Evolutionary conservation across 1,140 invertebrate species (phyloP), one percentile per base, ranked within the genome.

Genomic region (Rhyzopertha dominica): DNA sequence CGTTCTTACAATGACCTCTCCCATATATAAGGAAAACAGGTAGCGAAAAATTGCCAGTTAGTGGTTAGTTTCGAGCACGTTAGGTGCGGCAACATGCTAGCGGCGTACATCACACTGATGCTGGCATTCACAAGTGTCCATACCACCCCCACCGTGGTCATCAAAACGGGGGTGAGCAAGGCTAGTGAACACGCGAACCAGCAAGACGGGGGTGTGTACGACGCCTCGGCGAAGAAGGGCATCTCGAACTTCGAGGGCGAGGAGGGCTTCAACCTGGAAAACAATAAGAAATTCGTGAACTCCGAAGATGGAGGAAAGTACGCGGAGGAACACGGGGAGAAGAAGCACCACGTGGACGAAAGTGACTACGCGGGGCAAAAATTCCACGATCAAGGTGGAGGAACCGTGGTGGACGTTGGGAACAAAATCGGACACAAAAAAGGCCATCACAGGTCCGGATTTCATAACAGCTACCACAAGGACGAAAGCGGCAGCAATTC

Each of bases 401-500:
- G 41, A n/a, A 46, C 46, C 18, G 12, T 49, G 10, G 24, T 34
- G 2, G 65, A 73, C 1, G 64, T 63, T 20, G 69, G 68, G 28
- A 71, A 61, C 24, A 75, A 76, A 49, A 66, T 68, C 30, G 73
- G 69, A 1, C 74, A 79, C 45, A 78, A 76, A 47, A 81, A 80
- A 56, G 78, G 78, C 0, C 77, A 80, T 51, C 78, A 78, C 43
- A 75, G 76, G 38, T 71, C 74, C 53, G 80, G 80, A 24, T 82
- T 79, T 52, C 73, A 72, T 44, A 80, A 81, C 53, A 74, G 72
- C 9, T 81, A 80, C 54, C 77, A 80, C 53, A 81, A 80, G 56
- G 78, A 81, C 45, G 79, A 82, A 55, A 77, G 74, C 2, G 79
- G 75, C 0, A 78, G 77, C 44, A 80, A 79, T 51, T 76, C 75